A percentile compares a stretch with the other conserved stretches of the same genome.
phyloP scores from a whole-genome alignment of 1,140 invertebrate species.

The Drosophila eugracilis region DNA sequence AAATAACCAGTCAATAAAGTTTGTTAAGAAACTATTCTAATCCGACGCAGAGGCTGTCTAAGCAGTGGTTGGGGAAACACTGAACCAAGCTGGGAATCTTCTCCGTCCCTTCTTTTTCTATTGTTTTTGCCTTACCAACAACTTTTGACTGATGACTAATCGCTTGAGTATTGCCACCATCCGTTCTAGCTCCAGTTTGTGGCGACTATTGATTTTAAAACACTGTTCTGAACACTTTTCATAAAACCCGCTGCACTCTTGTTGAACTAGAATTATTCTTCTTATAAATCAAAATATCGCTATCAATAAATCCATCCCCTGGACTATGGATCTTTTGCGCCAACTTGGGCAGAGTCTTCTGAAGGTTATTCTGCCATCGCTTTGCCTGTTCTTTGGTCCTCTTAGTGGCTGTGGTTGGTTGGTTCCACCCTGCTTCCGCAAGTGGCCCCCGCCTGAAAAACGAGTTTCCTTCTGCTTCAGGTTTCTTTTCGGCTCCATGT shows the following conservation, averaged over 20 bases:
- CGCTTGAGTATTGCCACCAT: constrained; percentile 71
- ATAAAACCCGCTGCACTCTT: no score
- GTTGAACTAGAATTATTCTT: no score
- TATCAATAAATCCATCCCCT: background rate
- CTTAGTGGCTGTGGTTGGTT: constrained; percentile 63
- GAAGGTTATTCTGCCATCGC: constrained; percentile 8
- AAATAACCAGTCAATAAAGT: constrained; percentile 11
- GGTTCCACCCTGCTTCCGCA: constrained; percentile 53
- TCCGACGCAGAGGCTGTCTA: constrained; percentile 18
- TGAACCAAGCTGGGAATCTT: constrained; percentile 18
- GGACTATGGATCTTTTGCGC: background rate
- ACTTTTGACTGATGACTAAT: constrained; percentile 66
- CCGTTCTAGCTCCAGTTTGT: constrained; percentile 46
- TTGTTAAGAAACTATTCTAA: constrained; percentile 49
- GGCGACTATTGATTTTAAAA: no score
- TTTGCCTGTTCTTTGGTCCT: constrained; percentile 53
- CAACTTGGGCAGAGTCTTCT: background rate
- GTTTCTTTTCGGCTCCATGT: constrained; percentile 40
- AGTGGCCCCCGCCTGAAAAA: constrained; percentile 39
- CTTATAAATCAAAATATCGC: no score
- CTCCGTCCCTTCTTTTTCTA: constrained; percentile 1
- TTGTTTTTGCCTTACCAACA: constrained; percentile 4
- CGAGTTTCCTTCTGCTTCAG: constrained; percentile 67
- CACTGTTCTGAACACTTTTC: no score
- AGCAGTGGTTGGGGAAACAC: constrained; percentile 15